Evolutionary conservation across 2,888 invertebrate genomes (phyloP).

Genomic region (Acheta domesticus): DNA sequence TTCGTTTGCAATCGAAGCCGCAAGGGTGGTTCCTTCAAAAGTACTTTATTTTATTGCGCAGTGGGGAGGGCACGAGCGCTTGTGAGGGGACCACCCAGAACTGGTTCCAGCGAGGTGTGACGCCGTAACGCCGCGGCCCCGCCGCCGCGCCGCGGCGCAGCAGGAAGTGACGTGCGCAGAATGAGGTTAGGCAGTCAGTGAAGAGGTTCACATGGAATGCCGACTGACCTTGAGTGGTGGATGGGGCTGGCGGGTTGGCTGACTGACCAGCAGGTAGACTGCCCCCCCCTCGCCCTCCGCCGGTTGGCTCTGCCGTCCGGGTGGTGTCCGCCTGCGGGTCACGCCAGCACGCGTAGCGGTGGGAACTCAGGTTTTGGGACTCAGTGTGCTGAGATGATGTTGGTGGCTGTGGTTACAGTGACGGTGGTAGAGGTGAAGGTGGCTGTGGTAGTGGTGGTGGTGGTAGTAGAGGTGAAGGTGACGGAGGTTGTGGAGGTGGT

Average conservation of each 20-base stretch:
- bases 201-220: constrained; percentile 7
- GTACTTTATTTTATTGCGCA: no score
- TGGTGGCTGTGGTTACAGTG: no score
- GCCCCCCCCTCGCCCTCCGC: background rate
- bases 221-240: constrained; percentile 18
- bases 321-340: background rate
- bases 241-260: background rate
- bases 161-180: constrained; percentile 18
- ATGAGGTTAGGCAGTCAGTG: constrained; percentile 18
- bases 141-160: background rate
- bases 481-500: no score
- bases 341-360: background rate
- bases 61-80: background rate
- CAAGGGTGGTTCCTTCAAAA: no score
- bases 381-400: no score
- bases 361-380: no score
- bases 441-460: no score
- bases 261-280: constrained; percentile 2
- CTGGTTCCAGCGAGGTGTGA: constrained; percentile 18
- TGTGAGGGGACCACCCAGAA: background rate
- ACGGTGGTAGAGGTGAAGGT: no score
- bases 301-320: background rate
- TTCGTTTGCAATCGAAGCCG: no score
- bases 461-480: no score
- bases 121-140: background rate